Conservation (phyloP, 2,888 invertebrate species). For the Oxycera nigricornis region DNA sequence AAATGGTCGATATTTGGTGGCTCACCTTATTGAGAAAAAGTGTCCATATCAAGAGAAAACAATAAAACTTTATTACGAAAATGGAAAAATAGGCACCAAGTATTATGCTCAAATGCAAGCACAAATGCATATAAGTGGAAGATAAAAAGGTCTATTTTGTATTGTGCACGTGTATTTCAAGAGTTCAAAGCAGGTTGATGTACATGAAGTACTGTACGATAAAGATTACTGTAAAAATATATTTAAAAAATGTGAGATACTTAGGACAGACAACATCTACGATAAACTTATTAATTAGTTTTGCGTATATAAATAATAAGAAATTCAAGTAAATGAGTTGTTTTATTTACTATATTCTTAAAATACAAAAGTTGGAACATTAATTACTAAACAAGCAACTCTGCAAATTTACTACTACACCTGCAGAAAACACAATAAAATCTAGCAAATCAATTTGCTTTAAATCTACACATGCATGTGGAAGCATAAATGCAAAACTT, state of each 20-base stretch:
- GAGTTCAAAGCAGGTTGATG: neutral
- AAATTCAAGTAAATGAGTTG: neutral
- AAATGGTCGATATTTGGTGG: neutral
- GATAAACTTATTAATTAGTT: neutral
- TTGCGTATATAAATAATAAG: neutral
- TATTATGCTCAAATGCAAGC: neutral
- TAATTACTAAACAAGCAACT: neutral
- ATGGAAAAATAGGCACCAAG: neutral
- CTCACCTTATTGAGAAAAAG: neutral
- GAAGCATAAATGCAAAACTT: neutral
- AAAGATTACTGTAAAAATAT: neutral
- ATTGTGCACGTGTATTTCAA: too few relatives aligned
- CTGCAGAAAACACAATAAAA: neutral
- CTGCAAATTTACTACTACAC: neutral
- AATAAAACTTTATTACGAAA: neutral
- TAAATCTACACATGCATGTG: neutral
- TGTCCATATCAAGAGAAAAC: neutral
- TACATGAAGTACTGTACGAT: neutral
- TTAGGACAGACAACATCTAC: neutral
- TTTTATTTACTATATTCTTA: neutral
- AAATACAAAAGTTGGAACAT: neutral
- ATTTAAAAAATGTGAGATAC: neutral
- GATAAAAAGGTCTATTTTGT: neutral
- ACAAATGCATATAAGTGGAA: neutral
- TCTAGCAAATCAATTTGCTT: neutral